Evolutionary conservation across 2,797 vertebrate species (phyloP).

Genomic region (Schizothorax lantsangensis): DNA sequence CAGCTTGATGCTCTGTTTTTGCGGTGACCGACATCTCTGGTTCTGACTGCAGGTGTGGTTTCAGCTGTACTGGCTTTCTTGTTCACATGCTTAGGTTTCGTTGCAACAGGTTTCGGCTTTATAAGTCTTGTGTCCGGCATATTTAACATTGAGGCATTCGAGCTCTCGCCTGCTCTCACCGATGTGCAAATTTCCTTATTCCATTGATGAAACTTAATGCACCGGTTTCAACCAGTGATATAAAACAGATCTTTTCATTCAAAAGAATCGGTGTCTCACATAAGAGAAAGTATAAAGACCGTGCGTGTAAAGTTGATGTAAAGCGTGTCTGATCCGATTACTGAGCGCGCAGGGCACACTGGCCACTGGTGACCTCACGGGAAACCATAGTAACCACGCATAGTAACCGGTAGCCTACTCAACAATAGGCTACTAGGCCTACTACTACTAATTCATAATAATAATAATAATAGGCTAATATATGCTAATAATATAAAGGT

Average conservation of each 20-base stretch:
- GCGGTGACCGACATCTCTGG: slow-evolving; percentile 45
- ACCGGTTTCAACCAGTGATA: background rate
- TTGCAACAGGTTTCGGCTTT: slow-evolving; percentile 54
- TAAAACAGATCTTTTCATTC: background rate
- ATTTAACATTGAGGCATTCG: slow-evolving; percentile 11
- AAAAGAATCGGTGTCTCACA: background rate
- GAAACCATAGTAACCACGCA: slow-evolving; percentile 14
- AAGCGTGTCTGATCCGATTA: slow-evolving; percentile 48
- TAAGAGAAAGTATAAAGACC: background rate
- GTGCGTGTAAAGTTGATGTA: slow-evolving; percentile 4
- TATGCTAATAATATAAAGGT: no score
- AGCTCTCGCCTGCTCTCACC: background rate
- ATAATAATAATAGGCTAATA: background rate
- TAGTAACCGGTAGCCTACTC: background rate
- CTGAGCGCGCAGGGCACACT: background rate
- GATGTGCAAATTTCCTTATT: background rate
- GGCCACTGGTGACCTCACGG: slow-evolving; percentile 11
- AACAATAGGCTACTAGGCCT: background rate
- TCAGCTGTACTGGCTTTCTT: slow-evolving; percentile 29
- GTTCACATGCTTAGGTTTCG: slow-evolving; percentile 24
- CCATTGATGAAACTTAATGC: background rate
- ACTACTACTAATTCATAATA: background rate
- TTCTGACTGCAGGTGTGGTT: slow-evolving; percentile 36
- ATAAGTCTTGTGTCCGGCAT: slow-evolving; percentile 65
- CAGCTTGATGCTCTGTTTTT: slow-evolving; percentile 67